A percentile compares a stretch with the other conserved stretches of the same genome.
These are phyloP conservation scores for Lophius piscatorius DNA, from an alignment of 2,113 vertebrate genomes.

Conservation along the genomic window DNA sequence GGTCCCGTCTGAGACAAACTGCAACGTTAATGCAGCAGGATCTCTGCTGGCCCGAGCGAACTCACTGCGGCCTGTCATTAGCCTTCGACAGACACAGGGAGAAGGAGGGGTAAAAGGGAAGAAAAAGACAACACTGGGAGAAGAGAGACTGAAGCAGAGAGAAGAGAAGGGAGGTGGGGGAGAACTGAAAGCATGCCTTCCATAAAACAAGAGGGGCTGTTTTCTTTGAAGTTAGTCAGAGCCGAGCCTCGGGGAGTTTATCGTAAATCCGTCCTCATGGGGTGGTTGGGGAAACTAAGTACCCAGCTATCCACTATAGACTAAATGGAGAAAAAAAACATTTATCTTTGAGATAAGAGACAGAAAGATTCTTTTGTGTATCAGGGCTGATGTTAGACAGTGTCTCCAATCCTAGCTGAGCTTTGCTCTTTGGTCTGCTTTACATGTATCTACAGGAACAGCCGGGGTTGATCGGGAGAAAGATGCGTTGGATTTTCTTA, in stretches of 20 bases:
- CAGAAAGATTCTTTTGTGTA: slow-evolving; percentile 57
- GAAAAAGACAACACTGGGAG: slow-evolving; percentile 49
- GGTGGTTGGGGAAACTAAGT: slow-evolving; percentile 60
- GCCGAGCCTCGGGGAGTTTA: slow-evolving; percentile 67
- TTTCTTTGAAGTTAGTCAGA: slow-evolving; percentile 76
- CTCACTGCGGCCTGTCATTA: slow-evolving; percentile 78
- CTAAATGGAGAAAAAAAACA: slow-evolving; percentile 48
- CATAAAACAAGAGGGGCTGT: slow-evolving; percentile 74
- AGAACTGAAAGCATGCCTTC: slow-evolving; percentile 69
- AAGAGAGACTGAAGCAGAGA: slow-evolving; percentile 49
- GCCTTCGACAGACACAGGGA: slow-evolving; percentile 72
- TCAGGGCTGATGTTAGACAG: slow-evolving; percentile 40
- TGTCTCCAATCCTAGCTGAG: slow-evolving; percentile 11
- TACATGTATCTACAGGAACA: slow-evolving; percentile 39
- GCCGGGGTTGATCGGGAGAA: slow-evolving; percentile 29
- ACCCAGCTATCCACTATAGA: slow-evolving; percentile 61
- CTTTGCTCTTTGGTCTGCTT: slow-evolving; percentile 24
- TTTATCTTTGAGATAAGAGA: slow-evolving; percentile 67
- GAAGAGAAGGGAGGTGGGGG: slow-evolving; percentile 14
- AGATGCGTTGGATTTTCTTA: slow-evolving; percentile 45
- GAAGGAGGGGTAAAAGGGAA: not conserved
- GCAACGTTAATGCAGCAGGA: slow-evolving; percentile 80
- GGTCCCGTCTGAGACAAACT: slow-evolving; percentile 78
- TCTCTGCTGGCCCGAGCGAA: slow-evolving; percentile 66
- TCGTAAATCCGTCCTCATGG: slow-evolving; percentile 69